A percentile compares a stretch with the other conserved stretches of the same genome.
Evolutionary conservation across 2,113 vertebrate genomes (phyloP).

Genomic region (Macrotis lagotis): DNA sequence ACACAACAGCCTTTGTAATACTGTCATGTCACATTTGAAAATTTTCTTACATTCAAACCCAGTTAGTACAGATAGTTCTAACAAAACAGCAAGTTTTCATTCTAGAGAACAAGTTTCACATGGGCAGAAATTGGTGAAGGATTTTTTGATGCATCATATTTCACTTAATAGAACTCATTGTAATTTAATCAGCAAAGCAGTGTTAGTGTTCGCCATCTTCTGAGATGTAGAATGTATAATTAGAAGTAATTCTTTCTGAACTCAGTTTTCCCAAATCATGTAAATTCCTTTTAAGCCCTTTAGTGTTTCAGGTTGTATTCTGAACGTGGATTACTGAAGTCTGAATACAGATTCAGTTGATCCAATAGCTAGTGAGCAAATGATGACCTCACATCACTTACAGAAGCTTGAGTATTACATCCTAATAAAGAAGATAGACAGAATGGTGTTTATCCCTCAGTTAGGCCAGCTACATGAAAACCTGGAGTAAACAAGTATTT

Average conservation of each 20-base stretch:
- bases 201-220: conserved; percentile 31
- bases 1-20: conserved; percentile 16
- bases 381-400: background rate
- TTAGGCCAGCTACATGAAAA: background rate
- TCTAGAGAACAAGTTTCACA: background rate
- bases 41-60: conserved; percentile 26
- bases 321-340: background rate
- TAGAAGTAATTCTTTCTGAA: conserved; percentile 14
- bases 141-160: conserved; percentile 33
- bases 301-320: conserved; percentile 45
- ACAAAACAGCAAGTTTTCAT: conserved; percentile 47
- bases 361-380: background rate
- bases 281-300: conserved; percentile 42
- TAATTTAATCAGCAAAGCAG: conserved; percentile 31
- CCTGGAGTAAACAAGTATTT: background rate
- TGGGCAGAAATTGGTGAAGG: background rate
- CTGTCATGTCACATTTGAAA: conserved; percentile 28
- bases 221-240: conserved; percentile 19
- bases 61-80: conserved; percentile 45
- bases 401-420: background rate
- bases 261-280: conserved; percentile 48
- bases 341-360: background rate
- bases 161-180: conserved; percentile 27
- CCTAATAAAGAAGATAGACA: background rate
- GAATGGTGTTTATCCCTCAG: background rate